Evolutionary conservation across 1,140 invertebrate genomes (phyloP).

Genomic region (Watersipora subatra): DNA sequence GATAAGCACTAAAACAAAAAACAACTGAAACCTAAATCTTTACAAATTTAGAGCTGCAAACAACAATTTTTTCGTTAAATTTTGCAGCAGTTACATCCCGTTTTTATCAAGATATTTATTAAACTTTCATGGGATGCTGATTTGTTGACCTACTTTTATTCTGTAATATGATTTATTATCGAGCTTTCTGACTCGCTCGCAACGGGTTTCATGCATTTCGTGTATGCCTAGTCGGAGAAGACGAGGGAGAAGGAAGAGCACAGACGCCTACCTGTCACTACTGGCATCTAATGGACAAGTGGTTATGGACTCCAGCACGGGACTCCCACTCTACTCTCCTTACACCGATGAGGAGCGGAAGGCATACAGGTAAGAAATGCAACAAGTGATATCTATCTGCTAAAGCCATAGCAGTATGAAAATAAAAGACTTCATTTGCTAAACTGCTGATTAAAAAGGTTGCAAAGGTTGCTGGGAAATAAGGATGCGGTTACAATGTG

Average conservation of each 20-base stretch:
- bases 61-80: too few species aligned
- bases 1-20: too few species aligned
- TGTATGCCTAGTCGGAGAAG: background rate
- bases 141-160: too few species aligned
- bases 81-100: too few species aligned
- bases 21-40: too few species aligned
- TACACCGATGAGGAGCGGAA: background rate
- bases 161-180: too few species aligned
- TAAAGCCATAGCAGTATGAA: background rate
- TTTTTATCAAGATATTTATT: too few species aligned
- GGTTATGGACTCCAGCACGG: background rate
- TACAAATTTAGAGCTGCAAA: too few species aligned
- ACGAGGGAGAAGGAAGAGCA: background rate
- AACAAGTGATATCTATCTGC: too few species aligned
- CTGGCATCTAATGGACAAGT: background rate
- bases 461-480: background rate
- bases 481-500: background rate
- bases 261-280: background rate
- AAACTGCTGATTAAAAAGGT: background rate
- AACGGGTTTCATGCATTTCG: too few species aligned
- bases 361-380: background rate
- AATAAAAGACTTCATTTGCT: background rate
- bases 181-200: too few species aligned
- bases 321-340: background rate
- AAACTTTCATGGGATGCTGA: too few species aligned